A percentile compares a stretch with the other conserved stretches of the same genome.
phyloP scores from a whole-genome alignment of 2,113 vertebrate genomes.

The Epinephelus fuscoguttatus region DNA sequence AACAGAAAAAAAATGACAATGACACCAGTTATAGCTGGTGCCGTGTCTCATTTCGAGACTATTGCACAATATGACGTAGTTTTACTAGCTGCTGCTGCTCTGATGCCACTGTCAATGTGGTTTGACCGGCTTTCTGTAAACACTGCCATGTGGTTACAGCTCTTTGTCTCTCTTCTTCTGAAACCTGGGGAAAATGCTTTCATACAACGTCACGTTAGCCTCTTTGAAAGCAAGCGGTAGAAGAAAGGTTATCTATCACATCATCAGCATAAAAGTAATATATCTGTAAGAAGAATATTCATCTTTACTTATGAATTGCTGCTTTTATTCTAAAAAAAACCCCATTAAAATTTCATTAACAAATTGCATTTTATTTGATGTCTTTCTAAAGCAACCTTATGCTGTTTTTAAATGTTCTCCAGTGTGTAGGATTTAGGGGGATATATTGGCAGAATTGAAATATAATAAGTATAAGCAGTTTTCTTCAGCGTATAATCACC shows the following conservation, averaged over 20 bases:
- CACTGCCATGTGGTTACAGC: constrained; percentile 43
- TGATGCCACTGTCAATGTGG: constrained; percentile 21
- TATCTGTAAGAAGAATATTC: too few relatives aligned
- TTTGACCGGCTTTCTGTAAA: constrained; percentile 48
- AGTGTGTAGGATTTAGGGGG: too few relatives aligned
- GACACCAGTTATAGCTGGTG: neutral
- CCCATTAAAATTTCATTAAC: neutral
- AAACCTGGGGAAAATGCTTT: neutral
- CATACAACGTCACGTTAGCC: too few relatives aligned
- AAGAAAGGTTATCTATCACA: too few relatives aligned
- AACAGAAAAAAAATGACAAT: neutral
- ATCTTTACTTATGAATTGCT: too few relatives aligned
- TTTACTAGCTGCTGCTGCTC: neutral
- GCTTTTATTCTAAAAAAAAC: too few relatives aligned
- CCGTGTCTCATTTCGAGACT: neutral
- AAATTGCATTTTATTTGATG: neutral
- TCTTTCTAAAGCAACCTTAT: neutral
- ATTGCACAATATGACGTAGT: constrained; percentile 21
- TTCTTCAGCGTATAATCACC: too few relatives aligned
- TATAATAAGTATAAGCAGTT: too few relatives aligned
- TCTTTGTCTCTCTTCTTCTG: neutral
- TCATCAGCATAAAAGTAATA: too few relatives aligned
- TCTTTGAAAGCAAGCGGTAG: too few relatives aligned
- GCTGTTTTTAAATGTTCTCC: neutral
- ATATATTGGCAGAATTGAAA: too few relatives aligned